Percentiles rank a stretch among this genome's conserved stretches.
phyloP scores from a whole-genome alignment of 2,797 vertebrate species.

The Acridotheres tristis region DNA sequence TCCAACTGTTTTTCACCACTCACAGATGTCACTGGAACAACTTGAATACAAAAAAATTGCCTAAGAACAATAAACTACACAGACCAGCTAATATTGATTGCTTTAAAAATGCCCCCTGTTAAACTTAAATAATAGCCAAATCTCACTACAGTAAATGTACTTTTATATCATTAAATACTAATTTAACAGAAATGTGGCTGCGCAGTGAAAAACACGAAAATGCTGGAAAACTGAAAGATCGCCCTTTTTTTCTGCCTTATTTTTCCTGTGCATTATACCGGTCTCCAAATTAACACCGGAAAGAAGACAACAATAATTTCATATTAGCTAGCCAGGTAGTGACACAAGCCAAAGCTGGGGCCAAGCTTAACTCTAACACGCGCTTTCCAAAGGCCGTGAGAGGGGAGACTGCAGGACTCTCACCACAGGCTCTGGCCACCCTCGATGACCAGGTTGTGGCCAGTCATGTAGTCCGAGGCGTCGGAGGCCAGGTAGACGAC shows the following conservation, averaged over 20 bases:
- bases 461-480: conserved; percentile 87
- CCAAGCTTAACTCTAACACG: background rate
- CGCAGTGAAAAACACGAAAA: background rate
- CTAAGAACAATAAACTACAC: background rate
- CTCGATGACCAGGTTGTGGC: conserved; percentile 92
- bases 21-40: conserved; percentile 37
- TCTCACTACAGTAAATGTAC: background rate
- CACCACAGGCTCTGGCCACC: conserved; percentile 89
- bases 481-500: conserved; percentile 89
- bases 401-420: conserved; percentile 18
- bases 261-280: background rate
- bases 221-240: background rate
- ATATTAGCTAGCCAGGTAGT: background rate
- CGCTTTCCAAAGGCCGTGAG: background rate
- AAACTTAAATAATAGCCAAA: conserved; percentile 53
- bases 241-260: background rate
- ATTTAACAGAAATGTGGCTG: conserved; percentile 11
- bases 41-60: conserved; percentile 18
- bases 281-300: background rate
- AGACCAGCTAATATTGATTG: conserved; percentile 29
- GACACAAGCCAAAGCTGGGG: background rate
- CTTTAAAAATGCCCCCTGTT: conserved; percentile 36
- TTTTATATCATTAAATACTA: conserved; percentile 31
- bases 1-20: conserved; percentile 43
- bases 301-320: background rate